These are phyloP conservation scores for Plectus sambesii DNA, from an alignment of 1,140 invertebrate genomes.

Conservation along the genomic window DNA sequence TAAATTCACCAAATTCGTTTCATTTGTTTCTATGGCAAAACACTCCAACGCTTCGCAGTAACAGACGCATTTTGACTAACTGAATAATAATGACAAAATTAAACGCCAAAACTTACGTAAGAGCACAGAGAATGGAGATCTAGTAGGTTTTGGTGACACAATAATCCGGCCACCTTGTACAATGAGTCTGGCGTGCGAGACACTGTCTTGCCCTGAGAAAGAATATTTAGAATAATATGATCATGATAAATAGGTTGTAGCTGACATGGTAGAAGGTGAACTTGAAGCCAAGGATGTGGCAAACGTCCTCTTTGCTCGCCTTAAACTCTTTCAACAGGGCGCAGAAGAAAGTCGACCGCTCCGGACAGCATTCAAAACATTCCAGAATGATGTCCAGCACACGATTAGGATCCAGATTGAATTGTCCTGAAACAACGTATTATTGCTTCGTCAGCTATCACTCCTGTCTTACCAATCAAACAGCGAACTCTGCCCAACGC, in stretches of 20 bases:
- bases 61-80: slow-evolving; percentile 7
- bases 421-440: slow-evolving; percentile 63
- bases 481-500: slow-evolving; percentile 71
- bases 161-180: slow-evolving; percentile 73
- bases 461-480: slow-evolving; percentile 68
- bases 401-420: slow-evolving; percentile 95
- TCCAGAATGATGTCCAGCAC: slow-evolving; percentile 91
- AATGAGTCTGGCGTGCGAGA: slow-evolving; percentile 62
- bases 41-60: slow-evolving; percentile 12
- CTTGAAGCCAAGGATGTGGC: slow-evolving; percentile 88
- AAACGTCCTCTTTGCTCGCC: slow-evolving; percentile 68
- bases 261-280: slow-evolving; percentile 62
- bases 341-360: slow-evolving; percentile 59
- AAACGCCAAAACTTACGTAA: slow-evolving; percentile 66
- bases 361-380: slow-evolving; percentile 77
- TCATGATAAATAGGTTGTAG: slow-evolving; percentile 2
- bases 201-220: neutral
- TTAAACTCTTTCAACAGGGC: slow-evolving; percentile 71
- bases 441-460: neutral
- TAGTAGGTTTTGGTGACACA: slow-evolving; percentile 76
- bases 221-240: slow-evolving; percentile 14
- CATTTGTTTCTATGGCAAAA: slow-evolving; percentile 13
- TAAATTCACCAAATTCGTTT: slow-evolving; percentile 48
- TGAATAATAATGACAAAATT: slow-evolving; percentile 10
- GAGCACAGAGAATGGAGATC: slow-evolving; percentile 73